A percentile compares a stretch with the other conserved stretches of the same genome.
Evolutionary conservation across 2,888 invertebrate genomes (phyloP).

Genomic region (Drosophila subquinaria): DNA sequence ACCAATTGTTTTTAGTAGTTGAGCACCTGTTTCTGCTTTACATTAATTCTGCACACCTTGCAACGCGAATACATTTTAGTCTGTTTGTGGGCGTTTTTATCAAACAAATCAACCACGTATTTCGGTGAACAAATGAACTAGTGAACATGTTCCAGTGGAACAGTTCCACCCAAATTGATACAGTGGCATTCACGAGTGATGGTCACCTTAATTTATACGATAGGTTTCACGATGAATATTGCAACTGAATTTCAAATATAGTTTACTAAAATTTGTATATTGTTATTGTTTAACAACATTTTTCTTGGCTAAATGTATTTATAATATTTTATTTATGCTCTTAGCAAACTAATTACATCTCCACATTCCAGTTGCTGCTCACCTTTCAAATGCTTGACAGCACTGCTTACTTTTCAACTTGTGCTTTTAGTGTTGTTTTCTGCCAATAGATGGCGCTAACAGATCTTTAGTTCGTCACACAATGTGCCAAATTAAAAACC

Average conservation of each 20-base stretch:
- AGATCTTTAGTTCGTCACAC: slow-evolving; percentile 20
- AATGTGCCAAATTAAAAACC: slow-evolving; percentile 24
- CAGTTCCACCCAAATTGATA: too few relatives aligned
- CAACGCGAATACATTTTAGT: slow-evolving; percentile 46
- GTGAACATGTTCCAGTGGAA: not conserved
- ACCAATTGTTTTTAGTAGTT: slow-evolving; percentile 31
- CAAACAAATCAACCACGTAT: slow-evolving; percentile 57
- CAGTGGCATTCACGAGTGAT: too few relatives aligned
- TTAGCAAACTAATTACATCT: not conserved
- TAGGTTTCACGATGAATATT: too few relatives aligned
- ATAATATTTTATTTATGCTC: not conserved
- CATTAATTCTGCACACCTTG: slow-evolving; percentile 32
- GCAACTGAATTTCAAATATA: too few relatives aligned
- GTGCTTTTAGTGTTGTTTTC: not conserved
- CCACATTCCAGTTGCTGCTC: not conserved
- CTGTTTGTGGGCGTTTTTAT: slow-evolving; percentile 26
- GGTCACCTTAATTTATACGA: too few relatives aligned
- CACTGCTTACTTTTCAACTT: not conserved
- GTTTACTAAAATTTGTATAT: not conserved
- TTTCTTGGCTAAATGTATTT: not conserved
- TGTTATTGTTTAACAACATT: not conserved
- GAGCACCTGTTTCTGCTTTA: slow-evolving; percentile 39
- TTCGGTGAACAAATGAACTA: too few relatives aligned
- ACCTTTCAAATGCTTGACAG: not conserved
- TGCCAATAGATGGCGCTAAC: slow-evolving; percentile 32